Evolutionary conservation across 2,113 vertebrate species (phyloP), one percentile per base, ranked within the genome.

Genomic region (Apodemus sylvaticus): DNA sequence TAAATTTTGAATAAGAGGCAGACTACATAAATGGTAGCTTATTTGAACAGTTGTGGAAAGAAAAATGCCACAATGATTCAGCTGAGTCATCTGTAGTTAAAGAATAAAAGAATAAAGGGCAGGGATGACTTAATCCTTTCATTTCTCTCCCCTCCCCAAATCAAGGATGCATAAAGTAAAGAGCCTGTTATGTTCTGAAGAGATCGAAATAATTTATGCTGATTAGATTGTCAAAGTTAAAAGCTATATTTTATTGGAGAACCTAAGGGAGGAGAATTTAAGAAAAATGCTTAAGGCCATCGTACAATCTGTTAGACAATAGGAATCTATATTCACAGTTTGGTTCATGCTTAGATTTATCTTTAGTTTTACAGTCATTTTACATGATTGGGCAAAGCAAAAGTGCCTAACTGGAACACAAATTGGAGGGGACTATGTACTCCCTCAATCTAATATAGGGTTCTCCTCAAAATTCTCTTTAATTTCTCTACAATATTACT

Each of bases 21-120:
- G 92, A 90, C 29, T 91, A 94, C 45, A 93, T 91, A 90, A 97
- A 91, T 89, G 29, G 85, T 55, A 95, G 53, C 86, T 81, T 96
- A 76, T 94, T 77, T 88, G 74, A 94, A 95, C 89, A 93, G 39
- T 89, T 92, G 26, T 60, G 64, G 77, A 64, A 74, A 91, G 92
- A 83, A 89, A 97, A 94, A 48, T 89, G 29, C 24, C 96, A 60
- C 62, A 91, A 93, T 78, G 26, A 94, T 86, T 96, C 86, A 86
- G 86, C 83, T 83, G 55, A 96, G 77, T 94, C 89, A 96, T 95
- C 90, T 94, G 92, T 45, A 97, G 68, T 94, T 89, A 95, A 91
- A 71, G 78, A 96, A 95, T 91, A 94, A 88, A 89, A 91, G 78
- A 92, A 31, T 95, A 86, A 86, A 97, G 79, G 22, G 16, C 78